Percentiles rank a stretch among this genome's conserved stretches.
Evolutionary conservation across 2,797 vertebrate species (phyloP).

Genomic region (Lerista edwardsae): DNA sequence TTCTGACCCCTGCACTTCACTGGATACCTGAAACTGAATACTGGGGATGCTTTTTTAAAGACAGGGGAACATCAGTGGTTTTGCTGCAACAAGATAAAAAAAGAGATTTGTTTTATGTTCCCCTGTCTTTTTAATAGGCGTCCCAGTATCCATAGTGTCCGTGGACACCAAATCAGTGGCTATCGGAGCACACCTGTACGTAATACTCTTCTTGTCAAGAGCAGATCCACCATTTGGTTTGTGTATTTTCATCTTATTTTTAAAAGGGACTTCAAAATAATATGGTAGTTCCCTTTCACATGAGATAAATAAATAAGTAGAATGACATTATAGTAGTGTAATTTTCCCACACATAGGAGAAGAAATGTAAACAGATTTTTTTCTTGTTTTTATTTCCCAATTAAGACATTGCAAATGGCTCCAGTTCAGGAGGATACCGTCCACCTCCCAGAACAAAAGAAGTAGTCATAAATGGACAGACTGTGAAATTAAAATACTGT

Average conservation of each 20-base stretch:
- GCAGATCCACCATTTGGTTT: slow-evolving; percentile 5
- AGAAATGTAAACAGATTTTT: not conserved
- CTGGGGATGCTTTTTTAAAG: too few relatives aligned
- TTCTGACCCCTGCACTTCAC: too few relatives aligned
- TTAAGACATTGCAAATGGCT: slow-evolving; percentile 92
- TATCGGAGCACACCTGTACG: too few relatives aligned
- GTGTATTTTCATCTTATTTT: not conserved
- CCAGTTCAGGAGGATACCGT: slow-evolving; percentile 89
- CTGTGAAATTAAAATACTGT: slow-evolving; percentile 97
- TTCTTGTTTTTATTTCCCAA: slow-evolving; percentile 44
- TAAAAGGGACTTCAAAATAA: not conserved
- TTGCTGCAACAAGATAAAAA: too few relatives aligned
- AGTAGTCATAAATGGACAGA: slow-evolving; percentile 95
- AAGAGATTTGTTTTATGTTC: too few relatives aligned
- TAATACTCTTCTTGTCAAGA: slow-evolving; percentile 11
- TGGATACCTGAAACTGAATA: too few relatives aligned
- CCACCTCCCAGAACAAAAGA: slow-evolving; percentile 97
- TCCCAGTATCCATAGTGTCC: too few relatives aligned
- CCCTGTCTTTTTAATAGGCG: too few relatives aligned
- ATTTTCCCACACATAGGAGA: not conserved
- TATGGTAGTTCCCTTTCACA: not conserved
- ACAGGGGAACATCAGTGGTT: too few relatives aligned
- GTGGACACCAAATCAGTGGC: too few relatives aligned
- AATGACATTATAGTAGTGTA: not conserved
- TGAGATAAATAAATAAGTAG: not conserved